Conservation (phyloP, 2,797 vertebrate species). For the Vespertilio murinus region DNA sequence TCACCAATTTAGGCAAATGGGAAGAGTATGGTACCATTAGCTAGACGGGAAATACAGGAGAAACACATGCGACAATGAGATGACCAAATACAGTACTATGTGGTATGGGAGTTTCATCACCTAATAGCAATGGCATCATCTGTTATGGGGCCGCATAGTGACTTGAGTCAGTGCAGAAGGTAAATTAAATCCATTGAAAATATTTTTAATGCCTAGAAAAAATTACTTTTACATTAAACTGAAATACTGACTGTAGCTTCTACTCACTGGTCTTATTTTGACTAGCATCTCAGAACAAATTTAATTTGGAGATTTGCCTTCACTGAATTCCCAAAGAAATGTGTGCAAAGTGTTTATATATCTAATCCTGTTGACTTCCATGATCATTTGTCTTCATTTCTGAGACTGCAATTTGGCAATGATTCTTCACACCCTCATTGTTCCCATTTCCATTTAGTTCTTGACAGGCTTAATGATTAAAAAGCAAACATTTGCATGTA, state of each 20-base stretch:
- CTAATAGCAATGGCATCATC: neutral
- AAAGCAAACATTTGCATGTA: neutral
- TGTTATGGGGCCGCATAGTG: neutral
- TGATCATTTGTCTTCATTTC: neutral
- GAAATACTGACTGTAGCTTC: neutral
- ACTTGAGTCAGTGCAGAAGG: neutral
- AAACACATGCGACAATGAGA: neutral
- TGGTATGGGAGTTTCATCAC: neutral
- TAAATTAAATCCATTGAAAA: neutral
- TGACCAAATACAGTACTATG: neutral
- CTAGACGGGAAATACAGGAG: neutral
- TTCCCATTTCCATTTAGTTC: neutral
- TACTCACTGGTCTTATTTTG: neutral
- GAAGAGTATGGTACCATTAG: neutral
- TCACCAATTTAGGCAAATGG: neutral
- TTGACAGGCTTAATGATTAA: neutral
- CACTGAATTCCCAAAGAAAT: neutral
- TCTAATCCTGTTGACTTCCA: neutral
- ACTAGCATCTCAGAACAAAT: slow-evolving; percentile 30
- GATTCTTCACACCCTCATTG: neutral
- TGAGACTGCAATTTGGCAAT: neutral
- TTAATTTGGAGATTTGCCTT: neutral
- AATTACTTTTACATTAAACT: neutral
- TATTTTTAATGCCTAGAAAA: neutral
- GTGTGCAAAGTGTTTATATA: neutral